These are phyloP conservation scores for Trichogramma pretiosum DNA, from an alignment of 1,140 invertebrate genomes.

Conservation along the genomic window DNA sequence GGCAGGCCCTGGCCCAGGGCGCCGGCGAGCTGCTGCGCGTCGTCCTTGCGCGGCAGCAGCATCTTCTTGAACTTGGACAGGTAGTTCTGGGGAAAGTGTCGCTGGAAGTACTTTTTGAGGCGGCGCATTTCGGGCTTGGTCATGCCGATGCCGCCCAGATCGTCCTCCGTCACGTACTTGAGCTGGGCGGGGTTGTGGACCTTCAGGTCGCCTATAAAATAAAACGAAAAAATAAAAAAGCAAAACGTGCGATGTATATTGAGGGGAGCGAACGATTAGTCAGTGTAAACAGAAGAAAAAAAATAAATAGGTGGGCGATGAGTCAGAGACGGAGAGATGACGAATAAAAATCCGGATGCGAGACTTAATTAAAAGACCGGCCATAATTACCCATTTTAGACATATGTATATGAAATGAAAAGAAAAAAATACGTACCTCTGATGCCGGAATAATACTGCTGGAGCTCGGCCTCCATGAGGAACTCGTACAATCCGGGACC, in stretches of 20 bases:
- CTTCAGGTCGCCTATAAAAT: conserved; percentile 61
- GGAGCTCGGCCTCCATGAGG: conserved; percentile 79
- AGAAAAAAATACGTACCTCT: conserved; percentile 44
- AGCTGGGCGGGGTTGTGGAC: conserved; percentile 85
- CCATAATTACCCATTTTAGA: too few relatives aligned
- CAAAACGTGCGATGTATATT: not conserved
- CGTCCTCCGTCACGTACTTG: conserved; percentile 93
- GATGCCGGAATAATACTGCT: conserved; percentile 74
- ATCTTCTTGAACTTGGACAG: conserved; percentile 82
- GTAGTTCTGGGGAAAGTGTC: conserved; percentile 87
- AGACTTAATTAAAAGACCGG: too few relatives aligned
- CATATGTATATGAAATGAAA: conserved; percentile 22
- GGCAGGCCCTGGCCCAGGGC: conserved; percentile 34
- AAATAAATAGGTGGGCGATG: conserved; percentile 28
- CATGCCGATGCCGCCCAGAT: conserved; percentile 85
- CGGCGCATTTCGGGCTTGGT: conserved; percentile 90
- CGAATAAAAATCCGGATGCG: too few relatives aligned
- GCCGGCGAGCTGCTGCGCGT: conserved; percentile 36
- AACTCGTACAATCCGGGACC: conserved; percentile 80
- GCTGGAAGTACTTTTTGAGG: conserved; percentile 86
- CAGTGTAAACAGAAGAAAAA: not conserved
- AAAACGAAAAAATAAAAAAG: conserved; percentile 4
- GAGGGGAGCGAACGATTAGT: not conserved
- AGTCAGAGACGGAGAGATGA: too few relatives aligned
- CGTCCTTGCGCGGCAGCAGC: conserved; percentile 56